These are phyloP conservation scores for Chydorus sphaericus DNA, from an alignment of 2,888 invertebrate genomes.

Conservation along the genomic window DNA sequence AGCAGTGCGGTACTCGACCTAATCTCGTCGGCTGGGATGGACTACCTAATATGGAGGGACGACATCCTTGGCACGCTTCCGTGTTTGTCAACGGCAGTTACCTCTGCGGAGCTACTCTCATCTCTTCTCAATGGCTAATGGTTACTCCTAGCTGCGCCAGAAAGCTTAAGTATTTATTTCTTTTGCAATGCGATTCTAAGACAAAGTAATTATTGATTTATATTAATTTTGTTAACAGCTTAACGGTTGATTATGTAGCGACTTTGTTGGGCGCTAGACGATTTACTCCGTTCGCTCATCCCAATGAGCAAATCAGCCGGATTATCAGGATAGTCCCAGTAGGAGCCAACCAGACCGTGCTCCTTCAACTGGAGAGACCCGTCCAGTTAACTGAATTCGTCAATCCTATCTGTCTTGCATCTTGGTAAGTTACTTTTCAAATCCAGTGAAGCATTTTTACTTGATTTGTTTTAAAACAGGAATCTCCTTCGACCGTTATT, in stretches of 20 bases:
- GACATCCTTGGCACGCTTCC: conserved; percentile 47
- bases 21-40: not conserved
- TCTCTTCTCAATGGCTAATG: conserved; percentile 51
- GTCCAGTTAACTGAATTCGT: conserved; percentile 46
- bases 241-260: conserved; percentile 40
- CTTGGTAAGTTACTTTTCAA: conserved; percentile 22
- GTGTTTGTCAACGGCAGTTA: conserved; percentile 53
- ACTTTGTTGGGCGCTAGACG: conserved; percentile 53
- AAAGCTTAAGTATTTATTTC: conserved; percentile 31
- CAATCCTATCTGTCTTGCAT: conserved; percentile 33
- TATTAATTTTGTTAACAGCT: conserved; percentile 34
- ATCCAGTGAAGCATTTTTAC: not conserved
- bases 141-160: conserved; percentile 35
- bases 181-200: not conserved
- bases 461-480: conserved; percentile 20
- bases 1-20: conserved; percentile 8
- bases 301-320: conserved; percentile 50
- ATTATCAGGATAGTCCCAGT: too few relatives aligned
- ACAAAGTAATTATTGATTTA: not conserved
- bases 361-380: conserved; percentile 45
- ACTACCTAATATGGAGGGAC: conserved; percentile 4
- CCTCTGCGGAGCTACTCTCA: conserved; percentile 50
- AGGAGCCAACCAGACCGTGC: conserved; percentile 15
- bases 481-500: not conserved
- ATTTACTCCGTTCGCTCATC: conserved; percentile 41